Conservation (phyloP, 2,797 vertebrate species). For the Pangasius macronema region DNA sequence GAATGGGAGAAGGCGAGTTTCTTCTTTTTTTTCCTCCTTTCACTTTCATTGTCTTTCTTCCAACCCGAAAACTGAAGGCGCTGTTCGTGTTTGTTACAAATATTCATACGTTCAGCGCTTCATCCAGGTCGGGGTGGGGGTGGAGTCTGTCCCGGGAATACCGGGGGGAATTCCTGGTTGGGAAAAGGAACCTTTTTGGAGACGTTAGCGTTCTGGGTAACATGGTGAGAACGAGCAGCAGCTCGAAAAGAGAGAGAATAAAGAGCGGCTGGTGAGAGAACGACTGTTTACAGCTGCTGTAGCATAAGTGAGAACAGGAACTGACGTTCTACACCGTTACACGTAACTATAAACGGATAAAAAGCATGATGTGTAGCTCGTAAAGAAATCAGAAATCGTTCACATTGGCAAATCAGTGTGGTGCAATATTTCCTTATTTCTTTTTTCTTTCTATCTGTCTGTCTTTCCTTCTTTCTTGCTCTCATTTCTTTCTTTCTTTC, state of each 20-base stretch:
- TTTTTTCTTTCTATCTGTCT: background rate
- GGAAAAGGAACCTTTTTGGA: background rate
- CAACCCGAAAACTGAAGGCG: background rate
- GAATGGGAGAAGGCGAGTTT: conserved; percentile 93
- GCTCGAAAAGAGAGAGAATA: background rate
- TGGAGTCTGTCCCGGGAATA: too few relatives aligned
- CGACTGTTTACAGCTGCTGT: background rate
- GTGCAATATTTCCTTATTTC: background rate
- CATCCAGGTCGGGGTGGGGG: background rate
- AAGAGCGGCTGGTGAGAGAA: background rate
- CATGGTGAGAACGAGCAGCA: background rate
- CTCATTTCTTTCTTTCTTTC: background rate
- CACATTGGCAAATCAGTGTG: background rate
- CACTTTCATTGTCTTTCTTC: background rate
- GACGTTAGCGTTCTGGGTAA: background rate
- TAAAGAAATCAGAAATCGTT: background rate
- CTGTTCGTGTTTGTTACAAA: background rate
- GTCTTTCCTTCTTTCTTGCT: background rate
- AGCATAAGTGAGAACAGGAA: background rate
- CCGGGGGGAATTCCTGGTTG: background rate
- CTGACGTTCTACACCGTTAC: background rate
- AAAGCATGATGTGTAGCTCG: background rate
- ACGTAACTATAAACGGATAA: background rate
- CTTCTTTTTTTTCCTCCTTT: background rate
- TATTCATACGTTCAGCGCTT: background rate